phyloP scores from a whole-genome alignment of 1,140 invertebrate species.

The Gryon sp. region DNA sequence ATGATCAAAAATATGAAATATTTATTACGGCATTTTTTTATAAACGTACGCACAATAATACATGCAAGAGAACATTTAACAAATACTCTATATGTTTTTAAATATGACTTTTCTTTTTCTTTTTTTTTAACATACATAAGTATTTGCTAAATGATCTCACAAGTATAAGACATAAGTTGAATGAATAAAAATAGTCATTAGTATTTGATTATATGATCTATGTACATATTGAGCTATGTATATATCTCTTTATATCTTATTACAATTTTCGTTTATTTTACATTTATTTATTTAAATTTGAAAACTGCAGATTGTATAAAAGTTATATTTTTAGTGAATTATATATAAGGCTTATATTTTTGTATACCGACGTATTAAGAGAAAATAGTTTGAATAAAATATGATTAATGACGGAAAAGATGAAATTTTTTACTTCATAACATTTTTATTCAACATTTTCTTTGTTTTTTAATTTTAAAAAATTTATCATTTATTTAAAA shows the following conservation, averaged over 20 bases:
- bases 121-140: no score
- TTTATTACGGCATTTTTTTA: constrained; percentile 15
- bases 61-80: constrained; percentile 24
- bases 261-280: neutral
- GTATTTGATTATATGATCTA: constrained; percentile 16
- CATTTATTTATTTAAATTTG: neutral
- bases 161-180: neutral
- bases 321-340: neutral
- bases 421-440: neutral
- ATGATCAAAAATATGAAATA: constrained; percentile 14
- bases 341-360: neutral
- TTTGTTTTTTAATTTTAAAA: neutral
- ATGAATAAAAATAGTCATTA: neutral
- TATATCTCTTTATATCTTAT: neutral
- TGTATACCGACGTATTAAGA: no score
- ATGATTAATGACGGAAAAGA: no score
- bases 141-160: no score
- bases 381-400: no score
- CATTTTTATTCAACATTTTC: neutral
- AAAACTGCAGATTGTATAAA: no score
- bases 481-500: constrained; percentile 1
- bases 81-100: no score
- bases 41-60: constrained; percentile 15
- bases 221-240: constrained; percentile 36
- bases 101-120: no score